Base-by-base conservation (phyloP, 2,113 vertebrate species). In the Daboia siamensis region DNA sequence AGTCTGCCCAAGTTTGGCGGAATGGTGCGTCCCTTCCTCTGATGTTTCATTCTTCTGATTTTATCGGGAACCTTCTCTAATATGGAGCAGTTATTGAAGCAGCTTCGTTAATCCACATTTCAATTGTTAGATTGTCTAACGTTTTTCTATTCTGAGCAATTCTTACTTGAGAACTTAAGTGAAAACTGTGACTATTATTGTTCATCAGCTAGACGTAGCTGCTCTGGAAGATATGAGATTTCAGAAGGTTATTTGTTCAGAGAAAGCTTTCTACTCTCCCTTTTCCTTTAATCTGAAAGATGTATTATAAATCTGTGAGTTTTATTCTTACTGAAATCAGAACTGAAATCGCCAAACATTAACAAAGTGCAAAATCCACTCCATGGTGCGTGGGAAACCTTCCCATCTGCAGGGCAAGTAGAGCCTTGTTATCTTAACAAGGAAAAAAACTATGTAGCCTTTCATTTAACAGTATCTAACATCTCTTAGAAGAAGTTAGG, bases 371-470 rank as follows among this genome's bases (percentile, higher is more conserved):
- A 86, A 95, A 89, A 91, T 44, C 94, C 57, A 91, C 1, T 29
- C 17, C 0, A 56, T 87, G 54, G 15, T 21, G 11, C 8, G 0
- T 87, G 92, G 87, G 6, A 55, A 61, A 48, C 61, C 15, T 90
- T 93, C 84, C 61, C 0, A 48, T 90, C 90, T 52, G 89, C 90
- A 1, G n/a, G 90, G 86, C 84, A 93, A 1, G 24, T 5, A 17
- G 93, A 89, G 61, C 94, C 92, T 74, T 90, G 61, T 94, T 93
- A 92, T 92, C 89, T 93, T 90, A 17, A 86, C 61, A 59, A 93
- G 74, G 94, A 95, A 94, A 87, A 95, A 94, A 87, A 57, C 80
- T 89, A 88, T 57, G 88, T 87, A 59, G 85, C 7, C 9, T 85
- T 74, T 95, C 86, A 80, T 89, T 95, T 24, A 86, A 61, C 92